phyloP scores from a whole-genome alignment of 2,888 invertebrate genomes.

The Temnothorax ravouxi region DNA sequence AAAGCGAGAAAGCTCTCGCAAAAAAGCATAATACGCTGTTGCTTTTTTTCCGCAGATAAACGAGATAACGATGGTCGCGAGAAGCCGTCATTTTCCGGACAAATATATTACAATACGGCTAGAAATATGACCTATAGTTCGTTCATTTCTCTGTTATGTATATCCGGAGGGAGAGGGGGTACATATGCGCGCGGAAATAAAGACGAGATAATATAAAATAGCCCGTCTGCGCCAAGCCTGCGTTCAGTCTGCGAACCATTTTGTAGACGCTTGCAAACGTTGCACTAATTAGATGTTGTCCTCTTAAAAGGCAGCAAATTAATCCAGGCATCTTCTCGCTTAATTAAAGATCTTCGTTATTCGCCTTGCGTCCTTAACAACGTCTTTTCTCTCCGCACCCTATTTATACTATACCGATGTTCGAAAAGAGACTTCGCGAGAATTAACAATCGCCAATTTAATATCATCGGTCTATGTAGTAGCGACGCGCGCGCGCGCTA shows the following conservation, averaged over 20 bases:
- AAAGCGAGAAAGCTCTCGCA: not conserved
- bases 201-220: not conserved
- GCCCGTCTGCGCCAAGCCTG: too few species aligned
- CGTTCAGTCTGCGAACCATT: not conserved
- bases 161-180: not conserved
- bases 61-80: constrained; percentile 21
- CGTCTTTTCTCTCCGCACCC: not conserved
- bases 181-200: not conserved
- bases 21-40: not conserved
- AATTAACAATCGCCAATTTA: constrained; percentile 9
- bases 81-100: constrained; percentile 17
- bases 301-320: not conserved
- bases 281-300: not conserved
- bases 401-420: too few species aligned
- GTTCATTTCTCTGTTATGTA: constrained; percentile 14
- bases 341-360: constrained; percentile 7
- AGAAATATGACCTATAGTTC: not conserved
- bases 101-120: constrained; percentile 36
- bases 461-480: not conserved
- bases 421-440: not conserved
- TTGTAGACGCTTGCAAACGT: not conserved
- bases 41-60: constrained; percentile 13
- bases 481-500: not conserved
- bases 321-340: not conserved
- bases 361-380: not conserved